Conservation (phyloP, 2,113 vertebrate genomes). For the Pluvianellus socialis region DNA sequence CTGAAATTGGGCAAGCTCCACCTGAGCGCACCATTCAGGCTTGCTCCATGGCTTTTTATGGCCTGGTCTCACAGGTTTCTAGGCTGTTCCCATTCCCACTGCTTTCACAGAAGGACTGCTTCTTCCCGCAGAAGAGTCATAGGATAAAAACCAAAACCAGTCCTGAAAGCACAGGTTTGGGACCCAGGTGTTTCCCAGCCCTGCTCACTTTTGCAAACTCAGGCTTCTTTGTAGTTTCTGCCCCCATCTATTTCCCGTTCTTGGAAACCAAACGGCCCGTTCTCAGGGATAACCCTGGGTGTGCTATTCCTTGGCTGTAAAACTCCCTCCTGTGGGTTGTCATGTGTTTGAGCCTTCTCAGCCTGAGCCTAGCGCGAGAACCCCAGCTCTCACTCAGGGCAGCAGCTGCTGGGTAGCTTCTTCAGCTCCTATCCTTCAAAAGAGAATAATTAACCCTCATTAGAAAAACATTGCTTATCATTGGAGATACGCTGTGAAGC, state of each 20-base stretch:
- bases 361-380: neutral
- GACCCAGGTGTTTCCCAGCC: neutral
- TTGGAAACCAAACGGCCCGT: accelerated
- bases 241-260: neutral
- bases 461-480: neutral
- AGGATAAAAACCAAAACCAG: neutral
- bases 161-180: neutral
- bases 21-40: neutral
- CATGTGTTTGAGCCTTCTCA: neutral
- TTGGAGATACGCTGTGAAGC: neutral
- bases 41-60: neutral
- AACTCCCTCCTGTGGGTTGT: neutral
- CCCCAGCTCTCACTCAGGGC: neutral
- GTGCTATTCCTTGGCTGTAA: neutral
- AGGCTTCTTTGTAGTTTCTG: neutral
- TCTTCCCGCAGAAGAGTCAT: neutral
- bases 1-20: neutral
- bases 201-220: neutral
- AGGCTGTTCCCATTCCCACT: neutral
- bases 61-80: neutral
- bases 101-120: neutral
- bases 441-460: neutral
- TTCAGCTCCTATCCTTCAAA: neutral
- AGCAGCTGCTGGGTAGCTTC: neutral
- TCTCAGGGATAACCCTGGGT: neutral